phyloP scores from a whole-genome alignment of 2,797 vertebrate genomes.

The Cryptoblepharus egeriae region DNA sequence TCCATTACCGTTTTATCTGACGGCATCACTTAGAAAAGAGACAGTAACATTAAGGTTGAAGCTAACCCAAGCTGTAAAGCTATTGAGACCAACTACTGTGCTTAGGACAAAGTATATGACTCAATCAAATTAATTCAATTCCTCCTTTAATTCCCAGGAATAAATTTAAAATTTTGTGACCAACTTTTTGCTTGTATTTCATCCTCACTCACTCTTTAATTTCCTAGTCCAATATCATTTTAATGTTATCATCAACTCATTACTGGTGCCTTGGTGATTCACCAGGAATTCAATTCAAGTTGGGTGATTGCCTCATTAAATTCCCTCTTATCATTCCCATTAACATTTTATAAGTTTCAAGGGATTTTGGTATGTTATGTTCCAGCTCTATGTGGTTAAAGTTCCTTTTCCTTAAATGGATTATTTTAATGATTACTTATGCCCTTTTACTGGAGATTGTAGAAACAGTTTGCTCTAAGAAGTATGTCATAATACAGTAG shows the following conservation, averaged over 20 bases:
- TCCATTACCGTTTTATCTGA: not conserved
- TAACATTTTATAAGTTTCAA: conserved; percentile 49
- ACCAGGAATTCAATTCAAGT: conserved; percentile 35
- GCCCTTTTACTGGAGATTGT: conserved; percentile 15
- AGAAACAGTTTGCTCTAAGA: conserved; percentile 26
- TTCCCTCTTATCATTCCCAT: conserved; percentile 43
- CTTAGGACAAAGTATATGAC: not conserved
- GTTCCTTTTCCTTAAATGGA: conserved; percentile 41
- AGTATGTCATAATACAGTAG: conserved; percentile 6
- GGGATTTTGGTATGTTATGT: conserved; percentile 52
- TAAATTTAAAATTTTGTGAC: not conserved
- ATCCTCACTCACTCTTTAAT: not conserved
- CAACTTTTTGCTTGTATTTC: not conserved
- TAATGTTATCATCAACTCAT: conserved; percentile 20
- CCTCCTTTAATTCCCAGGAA: conserved; percentile 27
- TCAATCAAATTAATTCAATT: conserved; percentile 7
- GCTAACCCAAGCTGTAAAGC: not conserved
- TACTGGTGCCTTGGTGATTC: conserved; percentile 38
- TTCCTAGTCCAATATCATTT: not conserved
- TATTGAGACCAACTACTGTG: not conserved
- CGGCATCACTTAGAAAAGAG: not conserved
- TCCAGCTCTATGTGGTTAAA: conserved; percentile 41
- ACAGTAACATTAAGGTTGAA: not conserved
- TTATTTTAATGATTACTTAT: conserved; percentile 45
- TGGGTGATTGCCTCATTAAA: conserved; percentile 47